phyloP scores from a whole-genome alignment of 2,888 invertebrate genomes.

The Andrena bucephala region DNA sequence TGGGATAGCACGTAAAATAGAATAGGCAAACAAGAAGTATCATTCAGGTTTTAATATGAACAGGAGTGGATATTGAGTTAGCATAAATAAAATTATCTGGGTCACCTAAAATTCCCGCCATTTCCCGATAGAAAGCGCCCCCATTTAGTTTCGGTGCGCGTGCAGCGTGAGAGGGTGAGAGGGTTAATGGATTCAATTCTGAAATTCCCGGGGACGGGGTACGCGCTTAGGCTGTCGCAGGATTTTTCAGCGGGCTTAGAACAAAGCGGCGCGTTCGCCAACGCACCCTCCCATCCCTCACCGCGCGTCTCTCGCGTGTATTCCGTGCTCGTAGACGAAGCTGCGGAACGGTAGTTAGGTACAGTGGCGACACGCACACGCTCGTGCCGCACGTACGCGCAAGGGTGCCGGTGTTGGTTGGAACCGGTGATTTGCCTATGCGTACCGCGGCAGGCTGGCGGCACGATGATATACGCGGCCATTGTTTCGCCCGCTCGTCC shows the following conservation, averaged over 20 bases:
- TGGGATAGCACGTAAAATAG: too few relatives aligned
- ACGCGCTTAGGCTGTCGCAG: conserved; percentile 65
- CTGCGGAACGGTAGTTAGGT: conserved; percentile 45
- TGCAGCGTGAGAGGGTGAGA: neutral
- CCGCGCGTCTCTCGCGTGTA: conserved; percentile 18
- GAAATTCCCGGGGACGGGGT: neutral
- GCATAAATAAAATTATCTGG: too few relatives aligned
- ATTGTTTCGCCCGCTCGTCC: conserved; percentile 78
- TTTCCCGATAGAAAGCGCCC: neutral
- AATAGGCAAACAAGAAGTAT: too few relatives aligned
- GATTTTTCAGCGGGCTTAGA: conserved; percentile 78
- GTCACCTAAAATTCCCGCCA: too few relatives aligned
- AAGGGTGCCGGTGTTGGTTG: conserved; percentile 67
- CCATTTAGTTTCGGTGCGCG: neutral
- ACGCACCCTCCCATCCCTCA: neutral
- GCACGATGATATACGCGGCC: conserved; percentile 84
- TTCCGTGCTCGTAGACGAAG: conserved; percentile 34
- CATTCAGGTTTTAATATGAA: too few relatives aligned
- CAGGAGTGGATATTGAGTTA: too few relatives aligned
- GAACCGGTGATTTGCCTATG: conserved; percentile 83
- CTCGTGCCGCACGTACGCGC: conserved; percentile 22
- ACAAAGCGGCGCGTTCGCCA: conserved; percentile 74
- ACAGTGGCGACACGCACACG: conserved; percentile 59
- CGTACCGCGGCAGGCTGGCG: conserved; percentile 81
- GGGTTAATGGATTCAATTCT: neutral